Percentiles rank a stretch among this genome's conserved stretches.
Evolutionary conservation across 2,797 vertebrate genomes (phyloP).

Genomic region (Sibirionetta formosa): DNA sequence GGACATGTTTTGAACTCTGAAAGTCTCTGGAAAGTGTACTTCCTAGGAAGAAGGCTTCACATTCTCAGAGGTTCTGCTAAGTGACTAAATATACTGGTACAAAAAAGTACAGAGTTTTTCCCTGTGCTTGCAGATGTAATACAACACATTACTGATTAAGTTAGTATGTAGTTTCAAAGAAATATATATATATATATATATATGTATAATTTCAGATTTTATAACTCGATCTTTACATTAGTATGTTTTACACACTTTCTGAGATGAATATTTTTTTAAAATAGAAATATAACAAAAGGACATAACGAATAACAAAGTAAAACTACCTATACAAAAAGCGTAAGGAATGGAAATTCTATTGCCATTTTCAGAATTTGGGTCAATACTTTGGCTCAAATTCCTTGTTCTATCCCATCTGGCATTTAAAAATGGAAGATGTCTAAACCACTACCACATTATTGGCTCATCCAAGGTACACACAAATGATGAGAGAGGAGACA

Average conservation of each 20-base stretch:
- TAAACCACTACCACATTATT: background rate
- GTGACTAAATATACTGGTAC: background rate
- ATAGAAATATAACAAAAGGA: background rate
- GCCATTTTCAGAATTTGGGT: background rate
- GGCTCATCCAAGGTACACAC: background rate
- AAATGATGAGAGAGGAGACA: background rate
- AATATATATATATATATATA: accelerated
- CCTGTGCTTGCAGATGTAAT: background rate
- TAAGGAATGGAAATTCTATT: background rate
- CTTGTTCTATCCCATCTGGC: background rate
- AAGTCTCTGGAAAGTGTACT: background rate
- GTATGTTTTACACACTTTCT: background rate
- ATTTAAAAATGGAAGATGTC: background rate
- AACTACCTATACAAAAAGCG: background rate
- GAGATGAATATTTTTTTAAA: background rate
- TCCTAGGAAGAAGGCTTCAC: background rate
- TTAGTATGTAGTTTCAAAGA: background rate
- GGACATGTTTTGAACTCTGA: background rate
- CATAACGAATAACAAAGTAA: background rate
- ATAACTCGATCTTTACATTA: background rate
- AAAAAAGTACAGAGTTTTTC: background rate
- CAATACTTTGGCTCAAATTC: background rate
- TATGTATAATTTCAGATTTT: background rate
- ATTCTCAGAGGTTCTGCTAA: background rate
- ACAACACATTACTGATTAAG: background rate